phyloP scores from a whole-genome alignment of 2,797 vertebrate genomes.

The Fratercula arctica region DNA sequence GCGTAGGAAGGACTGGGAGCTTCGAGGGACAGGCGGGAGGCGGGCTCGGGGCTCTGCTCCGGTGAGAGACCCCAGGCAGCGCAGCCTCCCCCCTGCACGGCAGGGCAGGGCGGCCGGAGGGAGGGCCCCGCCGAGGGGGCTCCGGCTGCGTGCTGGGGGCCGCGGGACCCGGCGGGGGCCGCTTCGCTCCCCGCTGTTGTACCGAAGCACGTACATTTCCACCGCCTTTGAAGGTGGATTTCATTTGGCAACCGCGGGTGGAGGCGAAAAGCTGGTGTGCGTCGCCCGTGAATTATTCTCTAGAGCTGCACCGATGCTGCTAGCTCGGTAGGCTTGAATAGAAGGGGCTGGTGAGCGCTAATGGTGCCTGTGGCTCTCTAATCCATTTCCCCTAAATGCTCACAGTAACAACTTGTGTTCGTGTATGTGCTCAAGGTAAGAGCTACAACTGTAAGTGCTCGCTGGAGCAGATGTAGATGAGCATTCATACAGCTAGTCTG shows the following conservation, averaged over 20 bases:
- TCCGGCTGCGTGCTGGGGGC: fast-evolving
- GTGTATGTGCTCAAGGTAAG: neutral
- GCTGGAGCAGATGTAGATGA: neutral
- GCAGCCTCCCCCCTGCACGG: neutral
- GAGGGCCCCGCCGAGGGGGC: neutral
- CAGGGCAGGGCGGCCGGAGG: neutral
- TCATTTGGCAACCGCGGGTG: neutral
- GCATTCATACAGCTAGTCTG: neutral
- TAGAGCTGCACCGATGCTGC: neutral
- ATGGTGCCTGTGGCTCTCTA: neutral
- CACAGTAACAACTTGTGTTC: neutral
- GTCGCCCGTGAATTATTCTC: neutral
- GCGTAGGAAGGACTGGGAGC: neutral
- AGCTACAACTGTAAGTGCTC: neutral
- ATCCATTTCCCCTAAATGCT: neutral
- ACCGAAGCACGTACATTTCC: fast-evolving
- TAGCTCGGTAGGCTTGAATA: neutral
- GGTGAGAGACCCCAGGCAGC: neutral
- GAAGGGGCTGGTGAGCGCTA: neutral
- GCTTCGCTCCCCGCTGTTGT: neutral
- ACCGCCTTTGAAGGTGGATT: neutral
- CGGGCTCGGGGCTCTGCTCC: neutral
- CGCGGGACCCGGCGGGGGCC: neutral
- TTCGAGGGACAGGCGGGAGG: neutral
- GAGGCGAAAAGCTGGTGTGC: neutral